phyloP scores from a whole-genome alignment of 2,888 invertebrate species.

The Ectemnius lituratus region DNA sequence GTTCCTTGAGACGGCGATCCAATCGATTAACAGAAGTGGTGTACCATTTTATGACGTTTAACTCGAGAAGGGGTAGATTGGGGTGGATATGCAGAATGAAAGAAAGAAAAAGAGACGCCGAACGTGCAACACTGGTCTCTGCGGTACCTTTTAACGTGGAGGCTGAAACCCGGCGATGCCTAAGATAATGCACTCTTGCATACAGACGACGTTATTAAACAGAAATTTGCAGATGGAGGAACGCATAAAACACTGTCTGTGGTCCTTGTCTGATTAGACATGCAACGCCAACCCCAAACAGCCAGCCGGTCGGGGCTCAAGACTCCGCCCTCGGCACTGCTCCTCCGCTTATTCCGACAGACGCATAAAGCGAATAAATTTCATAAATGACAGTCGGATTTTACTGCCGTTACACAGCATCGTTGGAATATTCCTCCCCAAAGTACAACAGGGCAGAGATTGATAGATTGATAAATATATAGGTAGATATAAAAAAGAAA shows the following conservation, averaged over 20 bases:
- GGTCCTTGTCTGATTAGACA: slow-evolving; percentile 56
- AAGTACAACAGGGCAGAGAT: too few species aligned
- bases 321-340: slow-evolving; percentile 19
- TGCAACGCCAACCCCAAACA: slow-evolving; percentile 39
- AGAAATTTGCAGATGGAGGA: slow-evolving; percentile 53
- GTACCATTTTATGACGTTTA: background rate
- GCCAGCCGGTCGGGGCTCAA: background rate
- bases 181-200: slow-evolving; percentile 56
- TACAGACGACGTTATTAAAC: slow-evolving; percentile 59
- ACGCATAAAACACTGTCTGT: slow-evolving; percentile 55
- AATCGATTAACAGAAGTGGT: background rate
- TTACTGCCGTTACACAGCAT: slow-evolving; percentile 18
- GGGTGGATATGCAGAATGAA: background rate
- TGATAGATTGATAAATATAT: too few species aligned
- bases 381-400: slow-evolving; percentile 39
- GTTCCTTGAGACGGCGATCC: background rate
- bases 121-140: background rate
- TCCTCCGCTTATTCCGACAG: slow-evolving; percentile 8
- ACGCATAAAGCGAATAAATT: slow-evolving; percentile 38
- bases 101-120: background rate
- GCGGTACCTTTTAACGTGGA: background rate
- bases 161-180: background rate
- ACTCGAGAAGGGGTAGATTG: background rate
- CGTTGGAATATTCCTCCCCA: too few species aligned
- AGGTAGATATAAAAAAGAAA: too few species aligned